These are phyloP conservation scores for Suncus etruscus DNA, from an alignment of 2,113 vertebrate genomes.

Conservation along the genomic window DNA sequence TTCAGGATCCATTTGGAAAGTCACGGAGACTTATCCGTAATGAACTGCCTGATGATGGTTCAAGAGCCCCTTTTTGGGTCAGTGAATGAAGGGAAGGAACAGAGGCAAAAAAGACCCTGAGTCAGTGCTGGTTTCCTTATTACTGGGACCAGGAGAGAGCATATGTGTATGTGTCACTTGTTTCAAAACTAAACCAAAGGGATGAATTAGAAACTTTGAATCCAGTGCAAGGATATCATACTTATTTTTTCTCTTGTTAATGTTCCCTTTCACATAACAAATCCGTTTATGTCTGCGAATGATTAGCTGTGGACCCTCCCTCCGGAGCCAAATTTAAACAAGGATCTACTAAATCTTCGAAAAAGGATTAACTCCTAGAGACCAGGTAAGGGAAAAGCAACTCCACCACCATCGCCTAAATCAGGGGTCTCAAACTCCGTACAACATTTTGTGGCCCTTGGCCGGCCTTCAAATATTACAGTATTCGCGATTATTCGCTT, in stretches of 20 bases:
- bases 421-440: too few species aligned
- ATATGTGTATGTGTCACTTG: constrained; percentile 30
- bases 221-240: constrained; percentile 59
- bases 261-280: constrained; percentile 70
- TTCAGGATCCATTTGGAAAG: not conserved
- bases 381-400: constrained; percentile 69
- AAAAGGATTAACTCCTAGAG: constrained; percentile 77
- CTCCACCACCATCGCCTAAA: not conserved
- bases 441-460: too few species aligned
- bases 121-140: not conserved
- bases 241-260: not conserved
- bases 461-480: too few species aligned
- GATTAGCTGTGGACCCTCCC: constrained; percentile 64
- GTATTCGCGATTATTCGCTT: too few species aligned
- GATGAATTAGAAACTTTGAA: constrained; percentile 16
- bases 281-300: constrained; percentile 79
- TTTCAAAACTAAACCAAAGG: constrained; percentile 16
- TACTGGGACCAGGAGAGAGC: constrained; percentile 12
- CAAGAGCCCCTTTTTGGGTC: not conserved
- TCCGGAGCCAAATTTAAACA: constrained; percentile 75
- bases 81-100: not conserved
- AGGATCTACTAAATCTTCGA: constrained; percentile 73
- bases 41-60: not conserved
- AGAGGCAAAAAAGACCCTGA: not conserved
- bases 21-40: not conserved